A percentile compares a stretch with the other conserved stretches of the same genome.
These are phyloP conservation scores for Otocyon megalotis DNA, from an alignment of 2,113 vertebrate species.

Conservation along the genomic window DNA sequence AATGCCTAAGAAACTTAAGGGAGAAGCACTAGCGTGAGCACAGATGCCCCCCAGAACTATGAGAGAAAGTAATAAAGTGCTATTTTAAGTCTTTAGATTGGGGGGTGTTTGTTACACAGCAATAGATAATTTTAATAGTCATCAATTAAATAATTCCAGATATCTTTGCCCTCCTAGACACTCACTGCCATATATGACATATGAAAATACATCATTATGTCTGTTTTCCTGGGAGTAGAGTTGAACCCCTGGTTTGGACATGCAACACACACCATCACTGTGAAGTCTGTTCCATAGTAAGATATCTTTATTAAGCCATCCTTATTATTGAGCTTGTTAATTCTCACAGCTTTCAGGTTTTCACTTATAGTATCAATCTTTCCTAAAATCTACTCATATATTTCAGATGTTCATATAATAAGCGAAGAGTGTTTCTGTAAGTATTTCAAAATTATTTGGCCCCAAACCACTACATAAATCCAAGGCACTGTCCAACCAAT, in stretches of 20 bases:
- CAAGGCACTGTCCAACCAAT: neutral
- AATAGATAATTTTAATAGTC: neutral
- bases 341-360: constrained; percentile 1
- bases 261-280: neutral
- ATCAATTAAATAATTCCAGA: neutral
- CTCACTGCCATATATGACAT: neutral
- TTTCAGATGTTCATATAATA: neutral
- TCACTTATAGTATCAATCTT: neutral
- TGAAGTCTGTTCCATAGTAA: neutral
- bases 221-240: neutral
- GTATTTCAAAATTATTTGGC: constrained; percentile 13
- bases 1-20: neutral
- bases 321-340: neutral
- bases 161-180: neutral
- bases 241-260: neutral
- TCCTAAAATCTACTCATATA: neutral
- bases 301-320: neutral
- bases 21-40: neutral
- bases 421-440: neutral
- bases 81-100: neutral
- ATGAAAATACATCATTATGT: neutral
- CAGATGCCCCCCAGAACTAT: neutral
- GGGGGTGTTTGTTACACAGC: neutral
- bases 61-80: neutral
- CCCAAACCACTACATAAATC: neutral